Base-by-base conservation (phyloP, 2,888 invertebrate species). In the Ectropis crepuscularia region DNA sequence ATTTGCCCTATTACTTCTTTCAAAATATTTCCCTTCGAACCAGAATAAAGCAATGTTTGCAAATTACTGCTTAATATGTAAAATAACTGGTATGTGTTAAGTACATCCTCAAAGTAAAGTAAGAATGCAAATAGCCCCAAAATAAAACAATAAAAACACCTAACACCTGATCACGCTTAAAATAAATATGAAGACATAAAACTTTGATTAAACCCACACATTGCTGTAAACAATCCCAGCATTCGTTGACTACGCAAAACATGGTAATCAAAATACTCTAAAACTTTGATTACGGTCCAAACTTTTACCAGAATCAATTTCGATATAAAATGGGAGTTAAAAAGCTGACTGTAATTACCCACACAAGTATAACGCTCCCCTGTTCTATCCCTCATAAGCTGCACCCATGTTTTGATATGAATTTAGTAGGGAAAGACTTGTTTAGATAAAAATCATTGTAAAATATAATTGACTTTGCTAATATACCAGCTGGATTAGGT, bases 331-430 rank as follows among this genome's bases (percentile, higher is more conserved):
- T 80, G 74, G 75, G 74, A 87, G 85, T 84, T 78, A 83, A 86
- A 86, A 80, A 82, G 78, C 69, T 74, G 75, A 74, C 79, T 71
- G 78, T 86, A 86, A 88, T 84, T 87, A 83, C 78, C 60, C 77
- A 71, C 79, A 77, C 80, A 74, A 80, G 72, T 74, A 70, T 68
- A 10, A 57, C 68, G 74, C 76, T 80, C 82, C 78, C 81, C 76
- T 74, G 67, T 68, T 72, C 61, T 60, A 50, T 74, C 73, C 73
- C 77, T 28, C 73, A 75, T 74, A 77, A 74, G 76, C 76, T 80
- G 79, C 80, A 74, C 83, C 82, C 78, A 79, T 75, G 78, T 86
- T 86, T 85, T 84, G 73, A 81, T 85, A 84, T 78, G 74, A 81
- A 82, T 83, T 81, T 80, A 79, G 70, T 76, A 76, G 80, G 80